Conservation (phyloP, 2,888 invertebrate genomes). For the Lasioglossum villosulum region DNA sequence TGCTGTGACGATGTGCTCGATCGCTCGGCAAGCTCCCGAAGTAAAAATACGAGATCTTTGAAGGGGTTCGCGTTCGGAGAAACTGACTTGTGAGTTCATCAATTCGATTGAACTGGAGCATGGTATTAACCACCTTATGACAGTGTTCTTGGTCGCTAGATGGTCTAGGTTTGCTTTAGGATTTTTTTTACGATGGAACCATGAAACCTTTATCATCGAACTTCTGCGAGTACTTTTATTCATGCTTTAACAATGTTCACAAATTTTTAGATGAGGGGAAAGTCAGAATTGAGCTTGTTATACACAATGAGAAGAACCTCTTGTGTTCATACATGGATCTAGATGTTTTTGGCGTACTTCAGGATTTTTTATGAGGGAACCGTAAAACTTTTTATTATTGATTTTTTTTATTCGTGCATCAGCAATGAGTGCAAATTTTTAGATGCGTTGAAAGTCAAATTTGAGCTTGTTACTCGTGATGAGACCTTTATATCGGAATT, state of each 20-base stretch:
- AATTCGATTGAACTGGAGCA: background rate
- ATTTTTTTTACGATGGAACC: background rate
- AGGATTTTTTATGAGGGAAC: background rate
- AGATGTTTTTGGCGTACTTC: background rate
- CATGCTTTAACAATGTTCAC: background rate
- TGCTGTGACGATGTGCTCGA: constrained; percentile 1
- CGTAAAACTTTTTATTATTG: background rate
- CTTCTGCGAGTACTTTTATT: background rate
- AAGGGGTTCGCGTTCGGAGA: background rate
- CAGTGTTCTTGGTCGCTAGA: background rate
- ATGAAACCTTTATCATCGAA: background rate
- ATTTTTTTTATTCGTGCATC: background rate
- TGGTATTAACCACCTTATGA: background rate
- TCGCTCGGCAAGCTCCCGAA: background rate
- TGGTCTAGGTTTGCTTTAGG: background rate
- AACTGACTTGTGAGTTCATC: background rate
- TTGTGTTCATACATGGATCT: background rate
- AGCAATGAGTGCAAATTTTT: background rate
- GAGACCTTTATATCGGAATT: background rate
- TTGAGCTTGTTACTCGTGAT: background rate
- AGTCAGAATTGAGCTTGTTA: background rate
- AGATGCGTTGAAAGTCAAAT: background rate
- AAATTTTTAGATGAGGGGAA: background rate
- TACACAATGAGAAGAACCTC: background rate
- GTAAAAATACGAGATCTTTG: constrained; percentile 8